Base-by-base conservation (phyloP, 1,140 invertebrate genomes). In the Chironomus tepperi region DNA sequence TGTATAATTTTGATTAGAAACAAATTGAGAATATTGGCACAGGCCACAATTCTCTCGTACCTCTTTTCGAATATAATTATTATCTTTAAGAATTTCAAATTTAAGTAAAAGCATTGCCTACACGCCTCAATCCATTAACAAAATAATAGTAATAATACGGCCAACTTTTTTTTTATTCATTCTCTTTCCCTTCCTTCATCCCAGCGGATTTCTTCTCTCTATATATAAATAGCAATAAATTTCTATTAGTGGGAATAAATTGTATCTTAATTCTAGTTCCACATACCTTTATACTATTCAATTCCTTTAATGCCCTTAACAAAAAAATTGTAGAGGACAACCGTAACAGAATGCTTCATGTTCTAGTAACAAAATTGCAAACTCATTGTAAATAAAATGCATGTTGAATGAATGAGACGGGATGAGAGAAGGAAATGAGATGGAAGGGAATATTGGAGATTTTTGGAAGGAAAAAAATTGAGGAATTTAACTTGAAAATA, bases 361-460 rank as follows among this genome's bases (percentile, higher is more conserved):
- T 18, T 18, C n/a, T 6, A 70, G 65, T 16, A 67, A 67, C n/a
- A 70, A 70, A 70, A 21, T 70, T 70, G 65, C 65, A 70, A 70
- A 70, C n/a, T 70, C 65, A 70, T 70, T 70, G 16, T 70, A 70
- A 70, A 70, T 70, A 70, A 70, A 70, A 70, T 70, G 65, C 65
- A 70, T n/a, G 65, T 9, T 8, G 18, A 70, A 70, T 34, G 9
- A 57, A 57, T 47, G 5, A 57, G 10, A 12, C 15, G 5, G 47
- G 47, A 34, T 8, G 18, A 70, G 18, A 5, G 2, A 47, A 47
- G 6, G 15, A 47, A 15, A n/a, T 57, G n/a, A n/a, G 47, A 57
- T 47, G n/a, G 15, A n/a, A n/a, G 12, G n/a, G 47, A 12, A 57
- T 12, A 47, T 47, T 47, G 43, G 9, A 47, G 8, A 12, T 57